Percentiles rank a stretch among this genome's conserved stretches.
phyloP scores from a whole-genome alignment of 2,888 invertebrate species.

The Drosophila limbata region DNA sequence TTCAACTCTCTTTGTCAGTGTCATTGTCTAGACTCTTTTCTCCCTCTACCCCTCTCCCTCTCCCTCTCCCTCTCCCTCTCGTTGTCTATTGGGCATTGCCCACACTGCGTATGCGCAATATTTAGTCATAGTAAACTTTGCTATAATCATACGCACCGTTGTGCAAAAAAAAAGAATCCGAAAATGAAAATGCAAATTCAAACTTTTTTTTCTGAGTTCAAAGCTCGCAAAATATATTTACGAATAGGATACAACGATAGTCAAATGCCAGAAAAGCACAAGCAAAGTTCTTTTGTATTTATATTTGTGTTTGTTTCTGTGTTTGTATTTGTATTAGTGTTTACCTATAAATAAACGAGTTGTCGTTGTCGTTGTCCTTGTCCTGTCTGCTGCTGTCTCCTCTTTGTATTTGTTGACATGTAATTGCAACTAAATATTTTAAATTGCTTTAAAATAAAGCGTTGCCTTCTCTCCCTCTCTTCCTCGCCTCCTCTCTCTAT shows the following conservation, averaged over 20 bases:
- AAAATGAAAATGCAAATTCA: constrained; percentile 17
- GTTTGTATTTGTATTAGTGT: constrained; percentile 41
- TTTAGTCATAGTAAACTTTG: constrained; percentile 63
- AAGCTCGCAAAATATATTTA: constrained; percentile 37
- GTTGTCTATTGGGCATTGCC: constrained; percentile 29
- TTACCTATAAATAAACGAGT: constrained; percentile 70
- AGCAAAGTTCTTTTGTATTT: constrained; percentile 45
- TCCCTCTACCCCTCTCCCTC: constrained; percentile 24
- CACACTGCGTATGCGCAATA: constrained; percentile 67
- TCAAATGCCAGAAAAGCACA: constrained; percentile 34
- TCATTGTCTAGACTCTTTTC: constrained; percentile 74
- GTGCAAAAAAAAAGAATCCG: constrained; percentile 42
- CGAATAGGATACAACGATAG: constrained; percentile 26
- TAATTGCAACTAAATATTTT: constrained; percentile 82
- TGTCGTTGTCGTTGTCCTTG: constrained; percentile 30
- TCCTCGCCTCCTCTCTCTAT: not conserved
- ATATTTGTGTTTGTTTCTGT: constrained; percentile 26
- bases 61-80: constrained; percentile 41
- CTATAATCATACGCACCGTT: constrained; percentile 78
- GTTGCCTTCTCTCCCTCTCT: constrained; percentile 7
- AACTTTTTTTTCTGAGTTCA: constrained; percentile 30
- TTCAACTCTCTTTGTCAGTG: constrained; percentile 55
- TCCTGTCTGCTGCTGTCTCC: constrained; percentile 32
- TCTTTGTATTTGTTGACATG: constrained; percentile 75
- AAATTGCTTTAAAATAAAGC: constrained; percentile 82